Base-by-base conservation (phyloP, 2,797 vertebrate genomes). In the Sternarchorhynchus goeldii region DNA sequence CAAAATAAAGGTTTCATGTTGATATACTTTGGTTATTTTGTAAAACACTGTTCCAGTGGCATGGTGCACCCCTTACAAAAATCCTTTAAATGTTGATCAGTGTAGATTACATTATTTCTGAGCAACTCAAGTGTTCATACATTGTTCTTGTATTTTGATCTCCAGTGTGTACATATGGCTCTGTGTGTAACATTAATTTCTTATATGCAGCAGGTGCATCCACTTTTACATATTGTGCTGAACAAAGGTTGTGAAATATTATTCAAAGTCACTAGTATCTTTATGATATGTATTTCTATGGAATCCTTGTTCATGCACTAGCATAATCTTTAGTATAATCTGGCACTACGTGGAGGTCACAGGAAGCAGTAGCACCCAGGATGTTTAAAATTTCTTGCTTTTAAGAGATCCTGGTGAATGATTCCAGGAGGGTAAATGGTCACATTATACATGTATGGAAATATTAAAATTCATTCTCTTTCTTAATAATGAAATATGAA, bases 401-500 rank as follows among this genome's bases (percentile, higher is more conserved):
- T 81, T 50, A 34, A 66, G 55, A 53, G 39, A 59, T 50, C 53
- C 25, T 25, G 36, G 58, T 73, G 53, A 70, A 75, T 75, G 72
- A 70, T 75, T 82, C 12, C 39, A 45, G 12, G 64, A 71, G 25
- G 62, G 8, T 78, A 75, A 82, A 69, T 56, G 72, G 34, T 82
- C 72, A 77, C 76, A 75, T 82, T 78, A 78, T 78, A 65, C 66
- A 70, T 78, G 66, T 66, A 59, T 74, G 59, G 76, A 78, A 70
- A 72, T 60, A 78, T n/a, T 74, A 72, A 56, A 73, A 81, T 63
- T 68, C 45, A 70, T 75, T 75, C 20, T 68, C 76, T 74, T 74
- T 34, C n/a, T 34, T 39, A 65, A 67, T 83, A 77, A 83, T 80
- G 78, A 77, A 64, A 31, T 50, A 63, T 76, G 73, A 72, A 83